These are phyloP conservation scores for Caenorhabditis elegans DNA, from an alignment of 1,140 invertebrate genomes.

Conservation along the genomic window DNA sequence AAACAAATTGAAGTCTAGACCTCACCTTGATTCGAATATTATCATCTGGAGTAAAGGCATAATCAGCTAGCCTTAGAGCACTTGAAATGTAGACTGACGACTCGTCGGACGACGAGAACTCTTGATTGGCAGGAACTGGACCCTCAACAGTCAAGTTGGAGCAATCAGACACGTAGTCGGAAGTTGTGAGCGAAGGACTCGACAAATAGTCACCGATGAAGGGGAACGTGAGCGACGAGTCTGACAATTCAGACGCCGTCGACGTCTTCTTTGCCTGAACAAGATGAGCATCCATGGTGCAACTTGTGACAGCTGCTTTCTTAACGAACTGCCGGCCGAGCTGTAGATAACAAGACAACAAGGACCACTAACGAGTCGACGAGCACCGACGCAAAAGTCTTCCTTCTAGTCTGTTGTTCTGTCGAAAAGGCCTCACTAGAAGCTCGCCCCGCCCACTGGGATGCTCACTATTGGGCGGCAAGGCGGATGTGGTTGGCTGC, in stretches of 20 bases:
- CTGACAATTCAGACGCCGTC: not conserved
- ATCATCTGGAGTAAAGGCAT: not conserved
- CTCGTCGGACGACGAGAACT: not conserved
- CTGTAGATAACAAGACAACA: constrained; percentile 13
- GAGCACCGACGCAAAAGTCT: not conserved
- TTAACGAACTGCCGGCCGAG: not conserved
- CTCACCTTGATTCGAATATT: not conserved
- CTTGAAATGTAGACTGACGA: not conserved
- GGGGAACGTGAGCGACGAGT: not conserved
- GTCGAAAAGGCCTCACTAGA: not conserved
- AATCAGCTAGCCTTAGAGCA: not conserved
- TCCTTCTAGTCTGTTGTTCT: constrained; percentile 3
- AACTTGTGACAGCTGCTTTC: constrained; percentile 29
- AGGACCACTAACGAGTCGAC: constrained; percentile 10
- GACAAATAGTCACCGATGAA: constrained; percentile 18
- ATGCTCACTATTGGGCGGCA: not conserved
- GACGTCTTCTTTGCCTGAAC: not conserved
- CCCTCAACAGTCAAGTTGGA: not conserved
- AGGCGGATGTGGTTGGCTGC: not conserved
- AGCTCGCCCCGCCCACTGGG: not conserved
- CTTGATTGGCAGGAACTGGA: not conserved
- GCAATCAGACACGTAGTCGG: not conserved
- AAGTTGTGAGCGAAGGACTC: not conserved
- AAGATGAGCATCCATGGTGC: constrained; percentile 21
- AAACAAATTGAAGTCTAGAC: no score